Evolutionary conservation across 2,797 vertebrate genomes (phyloP), one percentile per base, ranked within the genome.

Genomic region (Sardinella longiceps): DNA sequence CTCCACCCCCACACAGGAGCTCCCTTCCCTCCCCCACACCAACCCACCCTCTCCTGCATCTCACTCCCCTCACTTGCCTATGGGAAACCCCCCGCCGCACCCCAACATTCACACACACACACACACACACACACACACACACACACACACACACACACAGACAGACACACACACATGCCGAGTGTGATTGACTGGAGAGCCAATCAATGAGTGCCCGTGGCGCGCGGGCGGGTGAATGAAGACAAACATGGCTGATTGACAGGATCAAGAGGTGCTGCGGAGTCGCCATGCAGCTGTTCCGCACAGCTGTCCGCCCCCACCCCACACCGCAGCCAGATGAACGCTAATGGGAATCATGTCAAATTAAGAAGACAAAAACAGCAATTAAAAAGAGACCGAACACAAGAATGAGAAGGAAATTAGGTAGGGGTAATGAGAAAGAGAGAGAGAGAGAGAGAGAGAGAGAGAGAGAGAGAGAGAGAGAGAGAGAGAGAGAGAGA

Each of bases 201-300:
- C 74, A 87, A 88, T 87, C 83, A 86, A 88, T 88, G 84, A 83
- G 77, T 84, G 66, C 77, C 50, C 83, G 74, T 70, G 30, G 9
- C 83, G 56, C 83, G 74, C 81, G 77, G 80, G 77, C 84, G 80
- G 83, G 50, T 63, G 85, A 85, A 88, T 86, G 82, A 86, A 88
- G 83, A 88, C 87, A 88, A 88, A 88, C 87, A 86, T 77, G 84
- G 6, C 83, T 86, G 87, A 88, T 88, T 88, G 87, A 88, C 77
- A 83, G 83, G 87, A 86, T 88, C 87, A 88, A 85, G 86, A 88
- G 87, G 85, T 84, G 86, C 51, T 15, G 63, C 50, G 30, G 20
- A 81, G 80, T 83, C 84, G 50, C 43, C 60, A 80, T 80, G 83
- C 87, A 88, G 83, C 83, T 89, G 83, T 84, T 88, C 87, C 77